Evolutionary conservation across 2,113 vertebrate species (phyloP).

Genomic region (Trichechus manatus): DNA sequence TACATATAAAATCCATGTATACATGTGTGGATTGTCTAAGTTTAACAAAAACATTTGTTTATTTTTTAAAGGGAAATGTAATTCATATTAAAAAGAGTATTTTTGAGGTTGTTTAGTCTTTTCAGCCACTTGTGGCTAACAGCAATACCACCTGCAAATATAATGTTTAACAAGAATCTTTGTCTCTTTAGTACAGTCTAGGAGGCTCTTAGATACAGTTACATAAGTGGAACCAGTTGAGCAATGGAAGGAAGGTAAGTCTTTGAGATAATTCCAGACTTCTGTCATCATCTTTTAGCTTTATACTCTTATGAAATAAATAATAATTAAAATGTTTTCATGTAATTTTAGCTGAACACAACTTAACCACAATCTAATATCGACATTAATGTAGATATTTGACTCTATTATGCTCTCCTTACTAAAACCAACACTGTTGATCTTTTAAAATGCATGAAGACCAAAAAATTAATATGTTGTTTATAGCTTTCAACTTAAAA

Average conservation of each 20-base stretch:
- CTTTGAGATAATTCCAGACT: not conserved
- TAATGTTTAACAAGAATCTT: not conserved
- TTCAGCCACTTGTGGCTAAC: not conserved
- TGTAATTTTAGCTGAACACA: not conserved
- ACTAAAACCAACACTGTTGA: not conserved
- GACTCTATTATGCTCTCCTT: not conserved
- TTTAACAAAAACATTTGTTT: slow-evolving; percentile 16
- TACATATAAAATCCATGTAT: not conserved
- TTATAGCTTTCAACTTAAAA: not conserved
- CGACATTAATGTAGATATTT: not conserved
- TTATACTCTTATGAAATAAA: not conserved
- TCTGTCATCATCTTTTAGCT: not conserved
- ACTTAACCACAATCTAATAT: not conserved
- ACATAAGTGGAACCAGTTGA: not conserved
- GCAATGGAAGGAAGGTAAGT: not conserved
- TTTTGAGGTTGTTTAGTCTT: not conserved
- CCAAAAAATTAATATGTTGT: not conserved
- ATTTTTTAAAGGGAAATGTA: slow-evolving; percentile 19
- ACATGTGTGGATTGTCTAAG: not conserved
- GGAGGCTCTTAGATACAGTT: not conserved
- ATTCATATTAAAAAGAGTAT: not conserved
- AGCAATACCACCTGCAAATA: not conserved
- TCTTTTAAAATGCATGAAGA: no score
- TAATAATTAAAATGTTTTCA: not conserved
- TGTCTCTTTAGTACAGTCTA: not conserved